Percentiles rank a stretch among this genome's conserved stretches.
Evolutionary conservation across 2,888 invertebrate species (phyloP).

Genomic region (Nomada fucata): DNA sequence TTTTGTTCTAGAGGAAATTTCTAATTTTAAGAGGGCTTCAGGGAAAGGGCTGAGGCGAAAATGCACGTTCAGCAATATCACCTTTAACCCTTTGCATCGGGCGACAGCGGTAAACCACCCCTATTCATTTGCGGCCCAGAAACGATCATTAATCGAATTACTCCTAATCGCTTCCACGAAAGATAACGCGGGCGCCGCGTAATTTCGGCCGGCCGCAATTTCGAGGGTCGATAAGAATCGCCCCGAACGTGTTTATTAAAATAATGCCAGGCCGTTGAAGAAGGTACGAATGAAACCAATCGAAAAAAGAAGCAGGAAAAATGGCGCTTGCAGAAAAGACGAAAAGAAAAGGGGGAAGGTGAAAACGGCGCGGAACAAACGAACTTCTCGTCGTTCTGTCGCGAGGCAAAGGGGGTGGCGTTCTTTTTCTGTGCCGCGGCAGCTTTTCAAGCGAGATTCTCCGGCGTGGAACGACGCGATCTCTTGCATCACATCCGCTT

Average conservation of each 20-base stretch:
- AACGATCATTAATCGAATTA: slow-evolving; percentile 22
- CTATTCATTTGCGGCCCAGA: neutral
- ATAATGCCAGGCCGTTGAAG: slow-evolving; percentile 21
- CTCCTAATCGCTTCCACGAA: slow-evolving; percentile 29
- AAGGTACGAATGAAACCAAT: slow-evolving; percentile 19
- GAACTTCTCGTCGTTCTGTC: slow-evolving; percentile 18
- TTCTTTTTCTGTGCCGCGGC: slow-evolving; percentile 21
- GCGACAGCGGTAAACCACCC: neutral
- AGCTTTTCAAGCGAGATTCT: slow-evolving; percentile 35
- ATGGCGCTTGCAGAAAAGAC: neutral
- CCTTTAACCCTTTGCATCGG: neutral
- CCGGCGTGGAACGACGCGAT: slow-evolving; percentile 37
- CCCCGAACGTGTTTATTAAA: slow-evolving; percentile 40
- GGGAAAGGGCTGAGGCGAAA: neutral
- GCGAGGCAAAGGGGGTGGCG: slow-evolving; percentile 20
- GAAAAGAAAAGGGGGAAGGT: neutral
- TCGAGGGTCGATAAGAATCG: slow-evolving; percentile 13
- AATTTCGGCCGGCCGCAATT: neutral
- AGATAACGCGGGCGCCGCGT: slow-evolving; percentile 6
- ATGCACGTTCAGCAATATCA: neutral
- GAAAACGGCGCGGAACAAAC: slow-evolving; percentile 29
- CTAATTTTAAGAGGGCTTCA: no score
- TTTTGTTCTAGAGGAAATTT: no score
- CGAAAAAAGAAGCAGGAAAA: neutral
- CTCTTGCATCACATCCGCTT: slow-evolving; percentile 57